Percentiles rank a stretch among this genome's conserved stretches.
phyloP scores from a whole-genome alignment of 2,888 invertebrate genomes.

The Oeneis ivallda region DNA sequence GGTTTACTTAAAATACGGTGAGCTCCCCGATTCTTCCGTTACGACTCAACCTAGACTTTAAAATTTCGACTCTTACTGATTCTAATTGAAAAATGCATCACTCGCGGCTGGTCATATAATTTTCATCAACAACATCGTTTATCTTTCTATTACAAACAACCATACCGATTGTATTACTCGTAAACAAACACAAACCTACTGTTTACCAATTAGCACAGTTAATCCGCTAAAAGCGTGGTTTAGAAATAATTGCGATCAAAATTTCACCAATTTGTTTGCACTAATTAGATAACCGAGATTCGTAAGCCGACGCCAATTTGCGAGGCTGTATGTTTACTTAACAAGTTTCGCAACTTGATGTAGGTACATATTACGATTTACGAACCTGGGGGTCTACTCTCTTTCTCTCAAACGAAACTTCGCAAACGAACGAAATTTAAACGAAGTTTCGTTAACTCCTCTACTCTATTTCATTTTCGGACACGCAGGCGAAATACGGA shows the following conservation, averaged over 20 bases:
- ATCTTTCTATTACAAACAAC: background rate
- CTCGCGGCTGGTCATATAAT: background rate
- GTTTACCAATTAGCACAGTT: slow-evolving; percentile 17
- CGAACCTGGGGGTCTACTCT: no score
- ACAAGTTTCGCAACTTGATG: slow-evolving; percentile 26
- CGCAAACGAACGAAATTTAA: no score
- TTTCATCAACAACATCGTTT: slow-evolving; percentile 3
- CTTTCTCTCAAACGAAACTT: no score
- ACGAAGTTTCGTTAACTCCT: no score
- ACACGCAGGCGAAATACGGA: no score
- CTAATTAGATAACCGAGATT: slow-evolving; percentile 30
- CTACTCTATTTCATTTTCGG: no score
- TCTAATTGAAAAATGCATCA: background rate
- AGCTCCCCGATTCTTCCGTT: no score
- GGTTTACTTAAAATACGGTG: no score
- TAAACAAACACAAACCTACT: slow-evolving; percentile 2
- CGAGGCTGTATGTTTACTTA: slow-evolving; percentile 26
- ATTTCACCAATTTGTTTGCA: slow-evolving; percentile 27
- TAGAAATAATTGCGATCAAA: slow-evolving; percentile 23
- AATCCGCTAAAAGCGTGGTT: slow-evolving; percentile 16
- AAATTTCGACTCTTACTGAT: no score
- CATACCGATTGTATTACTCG: background rate
- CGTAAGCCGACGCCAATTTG: slow-evolving; percentile 24
- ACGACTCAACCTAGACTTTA: no score
- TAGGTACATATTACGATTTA: slow-evolving; percentile 3